These are phyloP conservation scores for Nothocercus nigrocapillus DNA, from an alignment of 2,113 vertebrate genomes.

Conservation along the genomic window DNA sequence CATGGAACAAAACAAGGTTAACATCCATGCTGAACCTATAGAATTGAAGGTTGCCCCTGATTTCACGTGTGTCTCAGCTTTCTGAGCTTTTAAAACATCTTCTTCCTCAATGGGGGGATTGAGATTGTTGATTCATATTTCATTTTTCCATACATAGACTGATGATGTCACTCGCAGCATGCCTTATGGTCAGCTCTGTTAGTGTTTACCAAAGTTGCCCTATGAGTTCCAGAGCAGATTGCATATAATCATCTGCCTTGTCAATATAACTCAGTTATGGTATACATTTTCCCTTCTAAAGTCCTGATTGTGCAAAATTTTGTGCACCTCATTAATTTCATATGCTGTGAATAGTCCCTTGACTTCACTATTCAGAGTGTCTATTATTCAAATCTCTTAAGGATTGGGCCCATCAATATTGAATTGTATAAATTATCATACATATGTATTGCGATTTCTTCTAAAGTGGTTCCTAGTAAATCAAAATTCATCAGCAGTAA, in stretches of 20 bases:
- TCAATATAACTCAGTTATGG: neutral
- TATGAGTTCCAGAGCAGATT: neutral
- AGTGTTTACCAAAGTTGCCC: neutral
- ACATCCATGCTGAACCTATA: neutral
- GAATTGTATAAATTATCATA: slow-evolving; percentile 23
- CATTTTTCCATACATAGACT: neutral
- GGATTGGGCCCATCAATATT: slow-evolving; percentile 8
- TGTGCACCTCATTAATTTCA: slow-evolving; percentile 6
- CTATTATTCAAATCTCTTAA: neutral
- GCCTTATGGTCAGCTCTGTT: neutral
- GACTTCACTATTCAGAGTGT: neutral
- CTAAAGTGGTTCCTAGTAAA: neutral
- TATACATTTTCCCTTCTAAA: neutral
- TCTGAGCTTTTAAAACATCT: neutral
- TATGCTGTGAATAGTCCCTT: neutral
- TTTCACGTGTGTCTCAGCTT: neutral
- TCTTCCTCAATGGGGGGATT: neutral
- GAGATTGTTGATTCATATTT: neutral
- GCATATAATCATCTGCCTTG: neutral
- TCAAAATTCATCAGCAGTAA: neutral
- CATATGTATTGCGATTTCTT: neutral
- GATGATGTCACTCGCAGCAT: neutral
- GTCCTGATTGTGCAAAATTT: fast-evolving
- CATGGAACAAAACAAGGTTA: neutral
- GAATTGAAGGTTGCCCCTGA: neutral